These are phyloP conservation scores for Oscheius myriophilus DNA, from an alignment of 2,888 invertebrate species.

Conservation along the genomic window DNA sequence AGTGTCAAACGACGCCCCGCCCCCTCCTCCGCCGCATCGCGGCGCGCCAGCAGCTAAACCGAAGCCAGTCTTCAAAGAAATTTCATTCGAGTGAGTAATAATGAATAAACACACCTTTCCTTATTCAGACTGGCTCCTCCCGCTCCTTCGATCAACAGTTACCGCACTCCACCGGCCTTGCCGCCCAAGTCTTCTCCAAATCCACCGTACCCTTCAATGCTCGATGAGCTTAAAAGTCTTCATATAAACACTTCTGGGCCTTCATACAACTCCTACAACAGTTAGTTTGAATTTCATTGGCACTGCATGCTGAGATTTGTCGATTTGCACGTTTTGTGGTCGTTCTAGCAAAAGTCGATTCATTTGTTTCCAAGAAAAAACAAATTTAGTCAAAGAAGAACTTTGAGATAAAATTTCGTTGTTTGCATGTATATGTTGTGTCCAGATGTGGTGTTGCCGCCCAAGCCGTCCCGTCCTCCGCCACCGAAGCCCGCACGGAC, in stretches of 20 bases:
- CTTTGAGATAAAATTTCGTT: not conserved
- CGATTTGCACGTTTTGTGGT: too few relatives aligned
- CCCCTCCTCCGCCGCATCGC: constrained; percentile 31
- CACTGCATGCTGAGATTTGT: too few relatives aligned
- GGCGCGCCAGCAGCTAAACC: constrained; percentile 8
- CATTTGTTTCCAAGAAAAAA: too few relatives aligned
- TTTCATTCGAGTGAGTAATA: constrained; percentile 16
- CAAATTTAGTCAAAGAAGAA: not conserved
- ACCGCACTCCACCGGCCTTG: not conserved
- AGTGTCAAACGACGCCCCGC: constrained; percentile 23
- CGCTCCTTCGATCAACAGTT: constrained; percentile 17
- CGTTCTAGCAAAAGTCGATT: not conserved
- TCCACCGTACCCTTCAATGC: constrained; percentile 4
- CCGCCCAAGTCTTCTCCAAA: not conserved
- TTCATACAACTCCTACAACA: not conserved
- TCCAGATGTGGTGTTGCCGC: constrained; percentile 23
- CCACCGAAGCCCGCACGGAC: constrained; percentile 11
- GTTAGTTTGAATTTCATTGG: too few relatives aligned
- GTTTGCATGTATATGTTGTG: constrained; percentile 8
- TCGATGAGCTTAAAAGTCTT: constrained; percentile 21
- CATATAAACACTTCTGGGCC: constrained; percentile 23
- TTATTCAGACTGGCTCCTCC: constrained; percentile 18
- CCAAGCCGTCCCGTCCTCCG: constrained; percentile 25
- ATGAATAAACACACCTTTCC: not conserved
- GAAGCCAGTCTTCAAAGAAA: constrained; percentile 16